Percentiles rank a stretch among this genome's conserved stretches.
These are phyloP conservation scores for Brachionus rubens DNA, from an alignment of 1,140 invertebrate species.

Conservation along the genomic window DNA sequence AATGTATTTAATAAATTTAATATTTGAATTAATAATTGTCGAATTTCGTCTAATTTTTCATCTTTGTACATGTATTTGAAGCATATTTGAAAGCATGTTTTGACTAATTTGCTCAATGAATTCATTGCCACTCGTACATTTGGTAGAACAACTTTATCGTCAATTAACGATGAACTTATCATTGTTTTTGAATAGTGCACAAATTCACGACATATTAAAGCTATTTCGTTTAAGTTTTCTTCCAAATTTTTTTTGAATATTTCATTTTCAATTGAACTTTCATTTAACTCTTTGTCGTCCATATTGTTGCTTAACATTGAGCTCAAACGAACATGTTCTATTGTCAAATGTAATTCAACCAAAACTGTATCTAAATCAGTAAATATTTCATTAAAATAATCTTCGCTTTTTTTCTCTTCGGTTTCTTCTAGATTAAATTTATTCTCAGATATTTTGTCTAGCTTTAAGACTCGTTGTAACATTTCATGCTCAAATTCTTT, in stretches of 20 bases:
- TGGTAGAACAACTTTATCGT: not conserved
- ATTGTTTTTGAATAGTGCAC: constrained; percentile 30
- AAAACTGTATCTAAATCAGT: constrained; percentile 1
- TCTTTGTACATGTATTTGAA: constrained; percentile 35
- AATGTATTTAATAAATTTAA: constrained; percentile 39
- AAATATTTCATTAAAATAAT: not conserved
- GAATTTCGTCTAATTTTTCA: constrained; percentile 38
- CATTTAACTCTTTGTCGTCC: not conserved
- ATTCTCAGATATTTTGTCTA: not conserved
- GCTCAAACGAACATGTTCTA: constrained; percentile 28
- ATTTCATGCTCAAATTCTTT: constrained; percentile 29
- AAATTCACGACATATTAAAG: constrained; percentile 23
- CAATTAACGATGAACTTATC: constrained; percentile 1
- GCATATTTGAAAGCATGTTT: constrained; percentile 9
- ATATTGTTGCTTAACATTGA: not conserved
- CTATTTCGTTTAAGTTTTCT: constrained; percentile 27
- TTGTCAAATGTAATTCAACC: constrained; percentile 23
- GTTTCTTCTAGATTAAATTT: not conserved
- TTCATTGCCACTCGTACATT: constrained; percentile 15
- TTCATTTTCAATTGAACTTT: not conserved
- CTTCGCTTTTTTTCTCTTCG: not conserved
- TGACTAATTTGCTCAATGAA: constrained; percentile 33
- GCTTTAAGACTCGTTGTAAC: not conserved
- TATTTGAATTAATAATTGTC: constrained; percentile 37
- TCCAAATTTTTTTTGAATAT: not conserved